A percentile compares a stretch with the other conserved stretches of the same genome.
These are phyloP conservation scores for Litoditis marina DNA, from an alignment of 2,888 invertebrate species.

Conservation along the genomic window DNA sequence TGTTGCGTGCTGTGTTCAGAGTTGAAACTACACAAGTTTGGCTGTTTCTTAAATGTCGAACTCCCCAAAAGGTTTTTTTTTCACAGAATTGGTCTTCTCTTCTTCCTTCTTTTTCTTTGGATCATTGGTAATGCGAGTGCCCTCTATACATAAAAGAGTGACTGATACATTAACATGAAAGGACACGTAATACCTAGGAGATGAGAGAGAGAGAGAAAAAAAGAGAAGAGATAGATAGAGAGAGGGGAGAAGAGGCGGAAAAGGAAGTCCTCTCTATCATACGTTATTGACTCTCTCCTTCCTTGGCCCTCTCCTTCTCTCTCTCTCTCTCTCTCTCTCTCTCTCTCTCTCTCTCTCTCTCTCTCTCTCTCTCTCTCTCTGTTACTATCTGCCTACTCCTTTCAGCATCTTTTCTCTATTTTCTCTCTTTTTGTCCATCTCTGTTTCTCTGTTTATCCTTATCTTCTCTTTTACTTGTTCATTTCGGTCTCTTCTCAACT, in stretches of 20 bases:
- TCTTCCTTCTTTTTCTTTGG: too few species aligned
- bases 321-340: not conserved
- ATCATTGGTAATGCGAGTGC: too few species aligned
- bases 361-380: constrained; percentile 3
- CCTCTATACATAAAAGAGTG: too few species aligned
- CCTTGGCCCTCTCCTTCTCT: not conserved
- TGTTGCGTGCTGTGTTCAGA: too few species aligned
- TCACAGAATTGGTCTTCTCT: too few species aligned
- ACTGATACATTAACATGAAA: not conserved
- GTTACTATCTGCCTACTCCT: not conserved
- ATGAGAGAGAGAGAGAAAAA: not conserved
- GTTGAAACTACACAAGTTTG: too few species aligned
- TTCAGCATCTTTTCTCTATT: not conserved
- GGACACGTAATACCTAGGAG: not conserved
- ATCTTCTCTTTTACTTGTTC: not conserved
- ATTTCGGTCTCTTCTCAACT: not conserved
- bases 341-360: not conserved
- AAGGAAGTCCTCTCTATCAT: not conserved
- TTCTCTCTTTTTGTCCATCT: too few species aligned
- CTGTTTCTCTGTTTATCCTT: not conserved
- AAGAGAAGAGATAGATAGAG: not conserved
- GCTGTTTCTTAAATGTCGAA: too few species aligned
- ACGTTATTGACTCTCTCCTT: not conserved
- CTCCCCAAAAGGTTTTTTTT: too few species aligned
- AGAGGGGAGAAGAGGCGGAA: not conserved